These are phyloP conservation scores for Urocitellus parryii DNA, from an alignment of 2,113 vertebrate genomes.

Conservation along the genomic window DNA sequence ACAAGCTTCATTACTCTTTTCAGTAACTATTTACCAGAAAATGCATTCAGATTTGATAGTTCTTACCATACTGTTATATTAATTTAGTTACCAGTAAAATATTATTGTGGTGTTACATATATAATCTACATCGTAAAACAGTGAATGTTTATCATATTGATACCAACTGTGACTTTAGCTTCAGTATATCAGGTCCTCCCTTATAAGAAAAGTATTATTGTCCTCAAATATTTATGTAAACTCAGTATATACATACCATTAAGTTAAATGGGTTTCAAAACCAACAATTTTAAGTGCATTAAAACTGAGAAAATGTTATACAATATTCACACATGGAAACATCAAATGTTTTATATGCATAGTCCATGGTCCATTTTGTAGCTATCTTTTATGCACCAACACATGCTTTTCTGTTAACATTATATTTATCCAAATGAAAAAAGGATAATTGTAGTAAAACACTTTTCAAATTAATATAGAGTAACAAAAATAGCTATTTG, in stretches of 20 bases:
- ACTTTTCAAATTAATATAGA: neutral
- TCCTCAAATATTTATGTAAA: slow-evolving; percentile 50
- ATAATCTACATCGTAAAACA: slow-evolving; percentile 59
- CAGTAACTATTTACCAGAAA: slow-evolving; percentile 71
- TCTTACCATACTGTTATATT: slow-evolving; percentile 43
- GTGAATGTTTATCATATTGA: slow-evolving; percentile 86
- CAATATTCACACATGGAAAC: slow-evolving; percentile 30
- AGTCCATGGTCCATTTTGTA: slow-evolving; percentile 1
- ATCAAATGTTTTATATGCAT: slow-evolving; percentile 48
- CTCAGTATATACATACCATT: slow-evolving; percentile 54
- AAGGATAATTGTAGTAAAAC: slow-evolving; percentile 61
- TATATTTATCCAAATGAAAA: slow-evolving; percentile 57
- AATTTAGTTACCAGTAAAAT: slow-evolving; percentile 49
- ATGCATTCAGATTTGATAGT: slow-evolving; percentile 48
- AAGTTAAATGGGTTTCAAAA: slow-evolving; percentile 62
- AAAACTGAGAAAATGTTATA: neutral
- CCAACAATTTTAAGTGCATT: neutral
- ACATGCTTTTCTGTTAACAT: slow-evolving; percentile 59
- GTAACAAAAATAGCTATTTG: slow-evolving; percentile 65
- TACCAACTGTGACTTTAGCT: slow-evolving; percentile 82
- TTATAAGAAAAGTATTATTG: slow-evolving; percentile 69
- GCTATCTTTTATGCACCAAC: slow-evolving; percentile 62
- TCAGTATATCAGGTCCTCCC: slow-evolving; percentile 70
- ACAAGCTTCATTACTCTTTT: slow-evolving; percentile 61
- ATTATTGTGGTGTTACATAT: slow-evolving; percentile 45